These are phyloP conservation scores for Aix galericulata DNA, from an alignment of 2,113 vertebrate genomes.

Conservation along the genomic window DNA sequence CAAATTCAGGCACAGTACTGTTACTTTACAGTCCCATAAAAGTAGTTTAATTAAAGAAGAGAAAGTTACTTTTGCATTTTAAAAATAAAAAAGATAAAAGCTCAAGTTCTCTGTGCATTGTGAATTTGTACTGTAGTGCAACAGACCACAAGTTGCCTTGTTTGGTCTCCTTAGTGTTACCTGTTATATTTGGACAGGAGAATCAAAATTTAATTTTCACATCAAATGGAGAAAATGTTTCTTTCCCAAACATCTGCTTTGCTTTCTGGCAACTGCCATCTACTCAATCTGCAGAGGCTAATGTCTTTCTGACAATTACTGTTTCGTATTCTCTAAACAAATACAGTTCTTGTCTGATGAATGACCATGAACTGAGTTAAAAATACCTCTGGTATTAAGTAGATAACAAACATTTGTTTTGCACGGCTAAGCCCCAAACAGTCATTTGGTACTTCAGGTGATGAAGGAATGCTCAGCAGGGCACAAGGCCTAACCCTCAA, in stretches of 20 bases:
- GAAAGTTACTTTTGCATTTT: not conserved
- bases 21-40: not conserved
- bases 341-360: not conserved
- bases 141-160: not conserved
- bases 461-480: not conserved
- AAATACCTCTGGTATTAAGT: constrained; percentile 9
- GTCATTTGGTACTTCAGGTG: not conserved
- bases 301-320: constrained; percentile 58
- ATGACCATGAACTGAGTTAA: constrained; percentile 29
- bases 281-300: constrained; percentile 57
- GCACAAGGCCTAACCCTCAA: not conserved
- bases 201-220: constrained; percentile 45
- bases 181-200: not conserved
- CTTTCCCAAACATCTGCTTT: constrained; percentile 11
- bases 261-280: constrained; percentile 15
- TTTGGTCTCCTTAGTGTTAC: not conserved
- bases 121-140: not conserved
- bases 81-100: not conserved
- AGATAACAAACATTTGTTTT: constrained; percentile 25
- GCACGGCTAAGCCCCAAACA: not conserved
- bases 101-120: not conserved
- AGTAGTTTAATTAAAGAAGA: constrained; percentile 26
- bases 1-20: not conserved
- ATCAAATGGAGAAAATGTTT: constrained; percentile 17
- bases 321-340: not conserved